Percentiles rank a stretch among this genome's conserved stretches.
phyloP scores from a whole-genome alignment of 2,113 vertebrate species.

The Abramis brama region DNA sequence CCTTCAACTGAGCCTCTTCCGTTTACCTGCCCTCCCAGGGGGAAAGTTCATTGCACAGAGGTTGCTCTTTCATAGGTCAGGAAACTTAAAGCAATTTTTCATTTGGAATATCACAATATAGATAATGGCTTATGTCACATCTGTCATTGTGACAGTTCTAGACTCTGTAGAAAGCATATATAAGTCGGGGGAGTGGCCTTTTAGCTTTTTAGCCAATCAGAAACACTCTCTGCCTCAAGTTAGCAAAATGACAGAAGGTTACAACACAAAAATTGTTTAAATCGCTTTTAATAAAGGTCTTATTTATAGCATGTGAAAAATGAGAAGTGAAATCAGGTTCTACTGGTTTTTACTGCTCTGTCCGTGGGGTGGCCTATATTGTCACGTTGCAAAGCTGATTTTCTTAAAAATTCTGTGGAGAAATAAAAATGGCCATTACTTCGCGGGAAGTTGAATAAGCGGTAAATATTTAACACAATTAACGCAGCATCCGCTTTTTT shows the following conservation, averaged over 20 bases:
- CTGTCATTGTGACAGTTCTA: neutral
- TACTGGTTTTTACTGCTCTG: neutral
- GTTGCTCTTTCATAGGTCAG: slow-evolving; percentile 6
- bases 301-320: neutral
- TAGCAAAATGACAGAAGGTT: neutral
- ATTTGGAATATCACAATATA: neutral
- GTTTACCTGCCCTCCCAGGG: slow-evolving; percentile 1
- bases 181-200: neutral
- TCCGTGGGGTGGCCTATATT: neutral
- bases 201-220: neutral
- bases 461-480: too few relatives aligned
- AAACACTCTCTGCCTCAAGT: neutral
- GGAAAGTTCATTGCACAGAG: slow-evolving; percentile 11
- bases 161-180: neutral
- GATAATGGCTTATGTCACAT: neutral
- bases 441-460: too few relatives aligned
- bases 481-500: too few relatives aligned
- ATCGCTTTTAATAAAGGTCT: neutral
- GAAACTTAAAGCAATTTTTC: neutral
- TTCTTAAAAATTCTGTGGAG: neutral
- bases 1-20: neutral
- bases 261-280: neutral
- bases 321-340: neutral
- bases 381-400: neutral
- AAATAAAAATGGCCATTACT: neutral